Evolutionary conservation across 2,888 invertebrate species (phyloP), one percentile per base, ranked within the genome.

Genomic region (Seira sanloemensis): DNA sequence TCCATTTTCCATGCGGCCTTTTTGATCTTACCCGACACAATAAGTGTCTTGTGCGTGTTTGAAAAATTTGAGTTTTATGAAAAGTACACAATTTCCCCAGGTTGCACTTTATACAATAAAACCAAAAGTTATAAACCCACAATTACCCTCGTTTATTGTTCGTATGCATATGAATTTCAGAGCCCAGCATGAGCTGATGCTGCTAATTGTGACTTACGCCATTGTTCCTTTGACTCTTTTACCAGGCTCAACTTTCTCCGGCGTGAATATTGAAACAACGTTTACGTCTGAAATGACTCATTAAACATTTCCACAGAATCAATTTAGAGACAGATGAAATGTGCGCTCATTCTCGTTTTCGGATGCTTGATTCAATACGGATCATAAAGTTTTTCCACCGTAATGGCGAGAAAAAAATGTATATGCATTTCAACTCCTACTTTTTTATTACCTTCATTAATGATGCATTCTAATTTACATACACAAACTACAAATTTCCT

Each of bases 1-100:
- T 50, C 16, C 50, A n/a, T 50, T 50, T 7, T 50, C 16, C 16
- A 12, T 50, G 1, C 12, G 50, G 5, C 16, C 16, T 50, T 50
- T 74, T 74, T 74, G 74, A 74, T 74, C 74, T 25, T 23, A 23
- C 23, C 75, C 75, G 75, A 66, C 75, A 25, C 68, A 19, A 23
- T 65, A 16, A 50, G 21, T 54, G 26, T 24, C 18, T 16, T 71
- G 46, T 50, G 46, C 24, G 25, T 67, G 54, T 72, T 72, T 73
- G 73, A 50, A 50, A 50, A 50, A 50, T 50, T 50, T 50, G 50
- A 50, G 50, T 50, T 50, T 50, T 50, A 50, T 50, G 50, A 50
- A 50, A 50, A 50, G 50, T 50, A 50, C 50, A 50, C 50, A 50
- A 50, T 50, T 50, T 50, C 50, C n/a, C n/a, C n/a, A 12, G 16